phyloP scores from a whole-genome alignment of 2,888 invertebrate genomes.

The Cantharis flavilabris region DNA sequence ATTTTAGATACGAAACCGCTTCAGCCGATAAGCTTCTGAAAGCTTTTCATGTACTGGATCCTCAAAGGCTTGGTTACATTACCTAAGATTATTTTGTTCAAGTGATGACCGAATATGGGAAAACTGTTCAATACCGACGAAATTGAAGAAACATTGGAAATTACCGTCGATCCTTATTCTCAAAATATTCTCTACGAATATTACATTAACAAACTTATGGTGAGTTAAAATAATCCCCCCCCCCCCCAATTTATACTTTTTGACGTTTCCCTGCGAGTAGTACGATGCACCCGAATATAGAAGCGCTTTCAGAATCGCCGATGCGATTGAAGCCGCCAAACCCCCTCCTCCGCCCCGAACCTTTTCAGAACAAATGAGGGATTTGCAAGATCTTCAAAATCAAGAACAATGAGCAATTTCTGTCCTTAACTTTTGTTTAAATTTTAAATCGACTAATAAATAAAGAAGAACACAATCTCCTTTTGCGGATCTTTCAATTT shows the following conservation, averaged over 20 bases:
- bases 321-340: conserved; percentile 38
- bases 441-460: background rate
- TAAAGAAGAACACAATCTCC: background rate
- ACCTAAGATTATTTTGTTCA: conserved; percentile 76
- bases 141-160: conserved; percentile 88
- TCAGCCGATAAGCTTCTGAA: conserved; percentile 81
- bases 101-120: conserved; percentile 86
- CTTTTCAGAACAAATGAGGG: conserved; percentile 33
- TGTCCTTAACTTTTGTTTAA: background rate
- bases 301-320: conserved; percentile 39
- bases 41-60: conserved; percentile 84
- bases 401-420: background rate
- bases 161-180: conserved; percentile 81
- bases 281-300: conserved; percentile 31
- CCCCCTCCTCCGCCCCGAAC: conserved; percentile 34
- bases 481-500: background rate
- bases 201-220: conserved; percentile 86
- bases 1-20: conserved; percentile 78
- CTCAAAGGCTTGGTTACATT: conserved; percentile 76
- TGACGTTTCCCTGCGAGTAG: conserved; percentile 19
- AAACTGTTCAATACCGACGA: conserved; percentile 90
- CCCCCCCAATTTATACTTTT: background rate
- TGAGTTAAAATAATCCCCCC: conserved; percentile 51
- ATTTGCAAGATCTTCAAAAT: conserved; percentile 8
- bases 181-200: conserved; percentile 84